Evolutionary conservation across 2,797 vertebrate species (phyloP).

Genomic region (Danio tinwini): DNA sequence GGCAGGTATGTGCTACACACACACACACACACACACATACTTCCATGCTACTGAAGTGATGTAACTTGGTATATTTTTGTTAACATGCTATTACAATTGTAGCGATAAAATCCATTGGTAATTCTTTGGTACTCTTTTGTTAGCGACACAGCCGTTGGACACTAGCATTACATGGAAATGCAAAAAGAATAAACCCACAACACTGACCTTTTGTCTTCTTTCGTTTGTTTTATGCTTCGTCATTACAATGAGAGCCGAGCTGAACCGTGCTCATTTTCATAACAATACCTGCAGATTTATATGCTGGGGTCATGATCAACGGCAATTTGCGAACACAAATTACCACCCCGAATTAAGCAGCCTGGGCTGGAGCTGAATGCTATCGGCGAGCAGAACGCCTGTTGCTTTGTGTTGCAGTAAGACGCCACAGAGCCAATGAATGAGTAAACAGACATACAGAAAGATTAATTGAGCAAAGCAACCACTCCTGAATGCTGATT

Average conservation of each 20-base stretch:
- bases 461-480: slow-evolving; percentile 55
- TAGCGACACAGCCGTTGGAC: background rate
- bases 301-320: slow-evolving; percentile 62
- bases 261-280: slow-evolving; percentile 67
- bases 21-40: too few species aligned
- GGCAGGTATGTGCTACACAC: too few species aligned
- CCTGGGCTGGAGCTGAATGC: slow-evolving; percentile 30
- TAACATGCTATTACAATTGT: background rate
- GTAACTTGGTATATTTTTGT: background rate
- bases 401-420: slow-evolving; percentile 54
- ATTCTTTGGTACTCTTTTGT: background rate
- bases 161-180: background rate
- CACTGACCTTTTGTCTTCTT: slow-evolving; percentile 21
- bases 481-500: slow-evolving; percentile 51
- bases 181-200: background rate
- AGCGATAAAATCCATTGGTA: background rate
- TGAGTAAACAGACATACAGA: slow-evolving; percentile 36
- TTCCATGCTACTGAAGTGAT: background rate
- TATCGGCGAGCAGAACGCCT: slow-evolving; percentile 54
- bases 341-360: slow-evolving; percentile 59
- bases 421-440: slow-evolving; percentile 28
- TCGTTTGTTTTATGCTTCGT: slow-evolving; percentile 45
- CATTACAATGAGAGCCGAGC: slow-evolving; percentile 48
- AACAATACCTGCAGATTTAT: slow-evolving; percentile 66
- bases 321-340: slow-evolving; percentile 65